Evolutionary conservation across 2,113 vertebrate species (phyloP).

Genomic region (Chunga burmeisteri): DNA sequence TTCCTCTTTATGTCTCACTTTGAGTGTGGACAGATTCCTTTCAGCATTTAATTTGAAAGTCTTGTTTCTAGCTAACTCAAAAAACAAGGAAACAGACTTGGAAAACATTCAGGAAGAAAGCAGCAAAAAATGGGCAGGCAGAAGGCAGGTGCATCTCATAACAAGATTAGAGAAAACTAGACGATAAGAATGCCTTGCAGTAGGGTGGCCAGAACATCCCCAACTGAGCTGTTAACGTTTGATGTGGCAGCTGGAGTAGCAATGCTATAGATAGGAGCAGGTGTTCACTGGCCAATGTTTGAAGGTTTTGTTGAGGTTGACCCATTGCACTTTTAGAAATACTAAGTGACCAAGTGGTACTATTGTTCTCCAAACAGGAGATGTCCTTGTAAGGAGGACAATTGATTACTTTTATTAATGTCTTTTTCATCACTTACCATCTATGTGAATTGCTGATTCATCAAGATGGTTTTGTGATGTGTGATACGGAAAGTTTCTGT

Average conservation of each 20-base stretch:
- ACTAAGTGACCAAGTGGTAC: neutral
- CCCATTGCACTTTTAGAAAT: neutral
- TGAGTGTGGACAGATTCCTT: neutral
- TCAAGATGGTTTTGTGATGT: neutral
- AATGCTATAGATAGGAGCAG: neutral
- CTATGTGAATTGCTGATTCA: neutral
- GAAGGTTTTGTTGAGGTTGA: neutral
- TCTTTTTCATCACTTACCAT: neutral
- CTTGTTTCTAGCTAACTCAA: neutral
- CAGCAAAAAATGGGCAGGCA: neutral
- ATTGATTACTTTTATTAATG: neutral
- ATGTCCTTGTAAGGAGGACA: neutral
- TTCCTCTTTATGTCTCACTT: neutral
- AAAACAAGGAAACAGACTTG: neutral
- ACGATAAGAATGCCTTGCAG: neutral
- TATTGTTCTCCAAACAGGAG: neutral
- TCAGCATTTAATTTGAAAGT: neutral
- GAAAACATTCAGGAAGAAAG: neutral
- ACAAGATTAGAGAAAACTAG: neutral
- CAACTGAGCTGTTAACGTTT: neutral
- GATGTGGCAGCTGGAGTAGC: neutral
- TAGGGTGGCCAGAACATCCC: neutral
- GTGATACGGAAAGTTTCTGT: neutral
- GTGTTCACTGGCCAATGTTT: neutral
- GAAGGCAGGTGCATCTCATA: neutral